Conservation (phyloP, 2,888 invertebrate genomes). For the Pristionchus arcanus region DNA sequence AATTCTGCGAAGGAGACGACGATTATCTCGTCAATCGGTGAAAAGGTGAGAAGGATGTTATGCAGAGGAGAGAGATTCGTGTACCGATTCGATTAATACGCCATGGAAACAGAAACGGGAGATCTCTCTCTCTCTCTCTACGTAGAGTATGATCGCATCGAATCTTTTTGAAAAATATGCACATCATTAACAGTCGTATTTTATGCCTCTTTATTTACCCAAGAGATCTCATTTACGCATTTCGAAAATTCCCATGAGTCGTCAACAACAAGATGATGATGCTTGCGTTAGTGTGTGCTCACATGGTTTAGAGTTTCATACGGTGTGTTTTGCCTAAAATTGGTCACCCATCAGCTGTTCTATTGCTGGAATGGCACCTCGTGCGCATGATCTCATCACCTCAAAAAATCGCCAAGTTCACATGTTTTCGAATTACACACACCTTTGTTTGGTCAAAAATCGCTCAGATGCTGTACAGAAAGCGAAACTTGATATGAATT, state of each 20-base stretch:
- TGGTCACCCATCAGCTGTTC: too few species aligned
- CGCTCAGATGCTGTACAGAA: neutral
- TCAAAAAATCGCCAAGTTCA: neutral
- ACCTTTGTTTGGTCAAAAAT: neutral
- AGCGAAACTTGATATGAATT: neutral
- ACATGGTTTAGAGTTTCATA: too few species aligned
- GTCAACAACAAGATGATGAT: too few species aligned
- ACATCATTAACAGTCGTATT: too few species aligned
- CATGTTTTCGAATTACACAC: neutral
- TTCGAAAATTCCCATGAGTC: too few species aligned
- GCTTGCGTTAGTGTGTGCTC: too few species aligned
- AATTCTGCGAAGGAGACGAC: neutral
- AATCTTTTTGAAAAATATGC: neutral
- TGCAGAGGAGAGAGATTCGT: neutral
- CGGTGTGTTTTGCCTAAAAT: too few species aligned
- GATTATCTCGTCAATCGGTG: slow-evolving; percentile 20
- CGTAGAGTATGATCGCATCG: neutral
- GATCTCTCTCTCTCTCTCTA: neutral
- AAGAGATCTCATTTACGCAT: too few species aligned
- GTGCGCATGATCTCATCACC: neutral
- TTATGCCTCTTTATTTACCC: too few species aligned
- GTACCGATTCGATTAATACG: neutral
- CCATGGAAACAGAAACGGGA: neutral
- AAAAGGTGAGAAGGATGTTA: slow-evolving; percentile 28
- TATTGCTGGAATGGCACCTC: too few species aligned